Evolutionary conservation across 1,140 invertebrate genomes (phyloP), one percentile per base, ranked within the genome.

Genomic region (Sycobia sp.): DNA sequence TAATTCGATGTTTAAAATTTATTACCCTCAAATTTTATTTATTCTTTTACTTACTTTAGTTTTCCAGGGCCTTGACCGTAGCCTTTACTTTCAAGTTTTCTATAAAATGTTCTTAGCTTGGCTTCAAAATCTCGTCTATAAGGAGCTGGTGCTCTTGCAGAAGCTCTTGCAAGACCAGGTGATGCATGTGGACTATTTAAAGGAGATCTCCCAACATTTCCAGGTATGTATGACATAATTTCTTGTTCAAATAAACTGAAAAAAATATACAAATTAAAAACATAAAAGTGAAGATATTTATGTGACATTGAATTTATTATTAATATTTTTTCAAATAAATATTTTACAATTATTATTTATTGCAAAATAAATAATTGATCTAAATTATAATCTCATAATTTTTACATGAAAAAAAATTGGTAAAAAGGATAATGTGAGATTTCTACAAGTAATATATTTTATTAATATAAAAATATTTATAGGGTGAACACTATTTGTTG

Each of bases 181-280:
- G 90, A 92, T 16, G 90, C 90, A 65, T 90, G 89, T 0, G 92
- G 92, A 58, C 93, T 94, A 49, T 86, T 86, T 63, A 89, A 85
- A 1, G 90, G 88, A 16, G 89, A 89, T 77, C 84, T 78, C 65
- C 86, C 75, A 73, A 87, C 84, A 69, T 84, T 87, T 57, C 91
- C 89, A 65, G 95, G 95, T 73, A 97, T 92, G 82, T 96, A 97
- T 57, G 93, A 95, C 94, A 97, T 97, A 73, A 98, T 97, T 85
- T 98, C 95, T 86, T 97, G 93, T 79, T 98, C 95, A 85, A 97
- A 97, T 70, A 97, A 87, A 85, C 94, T 96, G 85, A 32, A 88
- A 86, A 34, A 36, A 62, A 51, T 13, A 36, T 34, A 61, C 16
- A 61, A 25, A 8, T 38, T 13, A 34, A 44, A 61, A 7, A 51